Evolutionary conservation across 1,140 invertebrate genomes (phyloP), one percentile per base, ranked within the genome.

Genomic region (Pteromalus puparum): DNA sequence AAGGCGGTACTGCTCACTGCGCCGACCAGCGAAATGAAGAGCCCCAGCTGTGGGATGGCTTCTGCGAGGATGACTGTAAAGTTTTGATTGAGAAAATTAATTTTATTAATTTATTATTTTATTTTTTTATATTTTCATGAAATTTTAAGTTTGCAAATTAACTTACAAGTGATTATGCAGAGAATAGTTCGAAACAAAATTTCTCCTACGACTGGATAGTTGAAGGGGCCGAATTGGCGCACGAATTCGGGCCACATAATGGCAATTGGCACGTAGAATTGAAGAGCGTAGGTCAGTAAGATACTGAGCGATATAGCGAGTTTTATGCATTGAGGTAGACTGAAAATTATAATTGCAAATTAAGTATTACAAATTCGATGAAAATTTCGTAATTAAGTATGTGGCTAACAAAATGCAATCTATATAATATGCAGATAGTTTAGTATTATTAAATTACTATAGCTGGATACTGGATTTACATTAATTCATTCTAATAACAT

Each of bases 11-110:
- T 97, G 89, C 97, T 97, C 7, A 98, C 94, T 0, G 98, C 97
- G 2, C 98, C 98, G 70, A 99, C 96, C 68, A 98, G 93, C 0
- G 98, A 98, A 86, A 99, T 99, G 91, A 99, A 96, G 1, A 97
- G 93, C 68, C 97, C 96, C 76, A 99, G 93, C 87, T 97, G 93
- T 1, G 98, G 97, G 82, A 99, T 96, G 0, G 95, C 93, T 84
- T 96, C 95, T 0, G 98, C 98, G 70, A 98, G 92, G 4, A 95
- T 90, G 94, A 98, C 97, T 61, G n/a, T 7, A 81, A 72, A 21
- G 34, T 74, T 70, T 28, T 70, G 18, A 1, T 30, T 74, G 15
- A 74, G 4, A 4, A 70, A n/a, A 70, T 70, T 70, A 12, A 70
- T 26, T 24, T 26, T 21, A 68, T 68, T 28, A 70, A 70, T 13